Evolutionary conservation across 1,140 invertebrate species (phyloP), one percentile per base, ranked within the genome.

Genomic region (Drosophila nasuta): DNA sequence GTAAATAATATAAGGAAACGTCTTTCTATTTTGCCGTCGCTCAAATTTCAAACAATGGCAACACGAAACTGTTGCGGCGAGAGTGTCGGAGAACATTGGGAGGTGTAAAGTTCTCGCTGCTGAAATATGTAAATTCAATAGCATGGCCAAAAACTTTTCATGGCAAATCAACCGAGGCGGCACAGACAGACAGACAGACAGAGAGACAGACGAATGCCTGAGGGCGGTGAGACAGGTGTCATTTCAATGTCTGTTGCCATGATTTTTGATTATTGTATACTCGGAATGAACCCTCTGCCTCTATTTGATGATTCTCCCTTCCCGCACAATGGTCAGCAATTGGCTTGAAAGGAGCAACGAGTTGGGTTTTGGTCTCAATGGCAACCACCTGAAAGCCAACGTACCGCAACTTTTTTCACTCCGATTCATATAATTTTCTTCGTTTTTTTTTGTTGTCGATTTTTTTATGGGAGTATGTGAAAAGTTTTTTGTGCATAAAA

Each of bases 211-310:
- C 41, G 33, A 49, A 52, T 51, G 49, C 35, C 10, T 48, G 35
- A 62, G 15, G 38, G 35, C 30, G 38, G 66, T 63, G 35, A 56
- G 77, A 67, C 74, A 77, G 82, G 82, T 87, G 82, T 87, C 82
- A 87, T 75, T 77, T 83, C 63, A 75, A 66, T 87, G 80, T 80
- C 83, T 75, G 71, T 77, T 73, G 79, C 62, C 69, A 82, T 87
- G 82, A 87, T 87, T 87, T 87, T 88, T 88, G 83, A 88, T 87
- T 87, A 87, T 87, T 88, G 73, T 87, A 76, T 70, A 45, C 43
- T 49, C 11, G 33, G 13, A 25, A 43, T 33, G 45, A 11, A 41
- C 5, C 35, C 25, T 28, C 28, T 10, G 20, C 10, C 49, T 15
- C 8, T 11, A 8, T 8, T 35, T 59, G 46, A 15, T 13, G 56